Conservation (phyloP, 2,113 vertebrate genomes). For the Dicrurus megarhynchus region DNA sequence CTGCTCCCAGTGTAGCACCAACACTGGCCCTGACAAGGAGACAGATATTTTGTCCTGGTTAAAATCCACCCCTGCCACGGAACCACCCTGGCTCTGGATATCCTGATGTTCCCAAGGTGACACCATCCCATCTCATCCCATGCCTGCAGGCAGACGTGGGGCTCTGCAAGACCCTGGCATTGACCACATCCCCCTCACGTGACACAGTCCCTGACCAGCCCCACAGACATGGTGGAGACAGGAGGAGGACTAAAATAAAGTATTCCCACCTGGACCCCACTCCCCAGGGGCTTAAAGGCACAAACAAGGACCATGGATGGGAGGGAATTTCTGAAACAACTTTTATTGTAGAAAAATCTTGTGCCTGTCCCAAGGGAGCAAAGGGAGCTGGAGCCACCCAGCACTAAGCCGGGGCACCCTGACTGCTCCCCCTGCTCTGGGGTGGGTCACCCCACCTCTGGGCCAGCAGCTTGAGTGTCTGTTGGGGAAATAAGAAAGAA, state of each 20-base stretch:
- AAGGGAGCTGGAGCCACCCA: background rate
- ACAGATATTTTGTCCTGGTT: background rate
- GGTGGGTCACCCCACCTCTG: background rate
- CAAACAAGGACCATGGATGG: fast-evolving
- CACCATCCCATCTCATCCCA: background rate
- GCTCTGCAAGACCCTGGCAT: background rate
- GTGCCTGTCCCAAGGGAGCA: background rate
- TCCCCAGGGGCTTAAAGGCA: background rate
- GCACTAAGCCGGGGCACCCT: background rate
- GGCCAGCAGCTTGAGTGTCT: background rate
- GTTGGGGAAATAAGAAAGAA: background rate
- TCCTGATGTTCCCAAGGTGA: background rate
- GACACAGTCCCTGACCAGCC: background rate
- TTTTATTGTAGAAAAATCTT: background rate
- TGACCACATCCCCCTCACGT: background rate
- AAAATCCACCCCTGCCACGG: background rate
- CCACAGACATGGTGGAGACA: fast-evolving
- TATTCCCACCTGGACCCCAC: background rate
- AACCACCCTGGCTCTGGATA: background rate
- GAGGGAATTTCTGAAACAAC: background rate
- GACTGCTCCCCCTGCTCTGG: background rate
- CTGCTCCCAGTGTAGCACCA: fast-evolving
- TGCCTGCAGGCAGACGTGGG: background rate
- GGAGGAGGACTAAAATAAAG: background rate
- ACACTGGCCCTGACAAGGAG: background rate